phyloP scores from a whole-genome alignment of 2,113 vertebrate species.

The Eudyptes chrysolophus region DNA sequence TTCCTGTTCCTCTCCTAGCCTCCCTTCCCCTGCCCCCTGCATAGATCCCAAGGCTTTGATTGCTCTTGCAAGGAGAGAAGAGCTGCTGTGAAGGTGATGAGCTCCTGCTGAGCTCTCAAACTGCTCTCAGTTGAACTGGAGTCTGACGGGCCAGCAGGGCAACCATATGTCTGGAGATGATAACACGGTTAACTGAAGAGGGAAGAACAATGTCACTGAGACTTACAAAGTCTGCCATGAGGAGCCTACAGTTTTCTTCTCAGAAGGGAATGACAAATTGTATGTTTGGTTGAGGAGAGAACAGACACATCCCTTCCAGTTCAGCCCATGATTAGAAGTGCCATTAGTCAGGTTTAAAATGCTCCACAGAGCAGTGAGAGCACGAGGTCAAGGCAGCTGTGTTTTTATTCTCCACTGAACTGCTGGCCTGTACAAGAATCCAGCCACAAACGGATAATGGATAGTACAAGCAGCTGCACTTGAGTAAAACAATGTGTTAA shows the following conservation, averaged over 20 bases:
- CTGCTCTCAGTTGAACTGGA: not conserved
- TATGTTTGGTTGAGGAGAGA: not conserved
- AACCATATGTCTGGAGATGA: not conserved
- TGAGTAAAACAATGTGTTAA: not conserved
- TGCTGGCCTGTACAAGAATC: not conserved
- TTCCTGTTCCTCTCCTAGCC: not conserved
- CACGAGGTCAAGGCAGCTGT: not conserved
- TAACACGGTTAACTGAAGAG: not conserved
- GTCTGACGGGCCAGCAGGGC: not conserved
- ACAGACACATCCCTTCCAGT: not conserved
- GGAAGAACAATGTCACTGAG: not conserved
- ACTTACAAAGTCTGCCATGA: not conserved
- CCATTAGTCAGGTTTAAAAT: not conserved
- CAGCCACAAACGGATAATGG: not conserved
- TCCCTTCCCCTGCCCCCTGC: not conserved
- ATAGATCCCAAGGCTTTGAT: not conserved
- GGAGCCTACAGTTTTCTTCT: not conserved
- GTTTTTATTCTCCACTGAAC: not conserved
- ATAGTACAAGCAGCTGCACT: not conserved
- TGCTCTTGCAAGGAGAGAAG: accelerated
- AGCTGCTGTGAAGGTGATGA: not conserved
- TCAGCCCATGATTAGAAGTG: not conserved
- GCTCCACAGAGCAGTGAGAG: not conserved
- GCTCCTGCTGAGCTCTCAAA: not conserved
- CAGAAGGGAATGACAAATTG: not conserved